Evolutionary conservation across 2,888 invertebrate genomes (phyloP).

Genomic region (Chaitophorus viminalis): DNA sequence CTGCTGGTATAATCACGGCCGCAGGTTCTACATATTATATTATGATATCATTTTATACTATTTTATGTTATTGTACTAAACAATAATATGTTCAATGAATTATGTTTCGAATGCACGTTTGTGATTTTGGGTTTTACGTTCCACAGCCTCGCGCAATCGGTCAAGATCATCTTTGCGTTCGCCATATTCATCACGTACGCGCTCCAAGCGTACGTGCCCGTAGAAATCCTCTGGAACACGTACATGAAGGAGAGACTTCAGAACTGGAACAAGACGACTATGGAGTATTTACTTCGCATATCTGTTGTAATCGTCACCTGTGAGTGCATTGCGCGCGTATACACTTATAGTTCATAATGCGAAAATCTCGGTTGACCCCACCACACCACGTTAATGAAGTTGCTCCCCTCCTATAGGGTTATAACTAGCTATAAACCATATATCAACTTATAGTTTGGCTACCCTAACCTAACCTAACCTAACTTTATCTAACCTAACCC

Average conservation of each 20-base stretch:
- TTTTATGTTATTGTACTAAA: no score
- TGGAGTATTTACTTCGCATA: conserved; percentile 72
- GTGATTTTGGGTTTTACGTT: conserved; percentile 43
- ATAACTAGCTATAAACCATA: no score
- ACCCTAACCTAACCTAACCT: no score
- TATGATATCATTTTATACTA: no score
- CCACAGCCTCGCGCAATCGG: conserved; percentile 74
- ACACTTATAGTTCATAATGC: neutral
- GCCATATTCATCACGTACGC: conserved; percentile 86
- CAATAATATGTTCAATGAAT: neutral
- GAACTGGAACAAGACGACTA: conserved; percentile 67
- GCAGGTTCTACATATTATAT: no score
- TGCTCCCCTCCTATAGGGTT: no score
- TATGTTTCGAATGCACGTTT: neutral
- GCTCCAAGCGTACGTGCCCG: conserved; percentile 89
- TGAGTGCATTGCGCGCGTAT: conserved; percentile 68
- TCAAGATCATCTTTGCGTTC: conserved; percentile 74
- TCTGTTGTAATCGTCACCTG: conserved; percentile 73
- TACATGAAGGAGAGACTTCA: conserved; percentile 68
- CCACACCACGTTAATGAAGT: no score
- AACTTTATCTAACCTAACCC: no score
- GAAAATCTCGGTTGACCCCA: neutral
- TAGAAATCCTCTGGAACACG: conserved; percentile 79
- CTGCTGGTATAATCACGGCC: no score
- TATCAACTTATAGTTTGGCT: no score